Evolutionary conservation across 1,140 invertebrate genomes (phyloP), one percentile per base, ranked within the genome.

Genomic region (Phenacoccus solenopsis): DNA sequence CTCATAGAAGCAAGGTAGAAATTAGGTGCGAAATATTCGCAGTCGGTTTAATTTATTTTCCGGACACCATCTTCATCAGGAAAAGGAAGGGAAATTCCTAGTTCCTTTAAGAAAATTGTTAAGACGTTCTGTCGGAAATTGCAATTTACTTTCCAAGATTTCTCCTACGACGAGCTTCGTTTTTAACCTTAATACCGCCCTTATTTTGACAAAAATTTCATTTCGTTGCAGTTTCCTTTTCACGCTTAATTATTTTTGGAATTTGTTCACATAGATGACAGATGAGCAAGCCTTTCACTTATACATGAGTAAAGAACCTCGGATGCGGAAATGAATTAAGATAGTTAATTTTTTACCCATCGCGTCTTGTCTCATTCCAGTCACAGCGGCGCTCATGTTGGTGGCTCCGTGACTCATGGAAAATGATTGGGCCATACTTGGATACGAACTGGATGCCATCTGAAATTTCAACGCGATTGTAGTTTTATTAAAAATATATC

Each of bases 351-450:
- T 80, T 85, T 90, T 81, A 94, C 91, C 90, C 90, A 94, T 93
- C 72, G 90, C 84, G 76, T 95, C 92, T 80, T 94, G 91, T 71
- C 91, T 82, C 86, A 93, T 91, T 71, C 90, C 89, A 49, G 84
- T 80, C 9, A 91, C 89, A 25, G 90, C 88, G 70, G 89, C 88
- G 5, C 77, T 76, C 91, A 94, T 94, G 77, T 94, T 93, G 72
- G 88, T 84, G 73, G 89, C 85, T 35, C 88, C 84, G 78, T 95
- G 90, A 21, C 89, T 87, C 92, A 96, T 96, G 68, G 92, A 90
- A 81, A 96, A 97, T 61, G 91, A 91, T 79, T 96, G 94, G 12
- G 89, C 88, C 88, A 96, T 94, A 70, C 89, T 88, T 9, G 92
- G 90, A 81, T 97, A 95, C 21, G 90, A 90, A 75, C 90, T 87